Base-by-base conservation (phyloP, 1,140 invertebrate species). In the Metopolophium dirhodum region DNA sequence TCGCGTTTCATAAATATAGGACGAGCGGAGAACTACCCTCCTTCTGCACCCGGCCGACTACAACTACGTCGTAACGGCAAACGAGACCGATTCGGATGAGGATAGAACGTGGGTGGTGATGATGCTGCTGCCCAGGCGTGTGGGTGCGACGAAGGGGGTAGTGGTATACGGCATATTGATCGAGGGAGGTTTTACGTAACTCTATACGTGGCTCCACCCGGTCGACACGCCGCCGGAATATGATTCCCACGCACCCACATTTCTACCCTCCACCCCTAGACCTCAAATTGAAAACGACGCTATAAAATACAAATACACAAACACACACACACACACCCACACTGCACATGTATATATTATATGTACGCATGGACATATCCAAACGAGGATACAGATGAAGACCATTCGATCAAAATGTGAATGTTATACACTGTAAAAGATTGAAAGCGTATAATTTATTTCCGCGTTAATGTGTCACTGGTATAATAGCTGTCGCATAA, bases 111-210 rank as follows among this genome's bases (percentile, higher is more conserved):
- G 89, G 54, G 49, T 57, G 14, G 90, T 22, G 57, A 26, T 92
- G 90, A 51, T 92, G 77, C 89, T 90, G 77, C 41, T 90, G 57
- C 57, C 57, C 51, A 49, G 30, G 54, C 45, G 11, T 41, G 61
- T 35, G 61, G 61, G 61, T n/a, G 37, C 4, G 35, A 30, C 45
- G 47, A 30, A 18, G 45, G 87, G 47, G 30, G 14, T 68, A 30
- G 61, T 68, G 61, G 61, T 77, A 77, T 77, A 77, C 91, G 91
- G 82, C 35, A 54, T 93, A 93, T 93, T 93, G 91, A 93, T 93
- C 91, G 91, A 85, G 91, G 91, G 91, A 93, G 91, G 91, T 93
- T 93, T 90, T 93, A 85, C 82, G 91, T 57, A 85, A 85, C 18
- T 41, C 37, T 85, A 41, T 41, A 85, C 22, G 23, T 51, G 91